A percentile compares a stretch with the other conserved stretches of the same genome.
phyloP scores from a whole-genome alignment of 2,888 invertebrate species.

The Heliconius cydno region DNA sequence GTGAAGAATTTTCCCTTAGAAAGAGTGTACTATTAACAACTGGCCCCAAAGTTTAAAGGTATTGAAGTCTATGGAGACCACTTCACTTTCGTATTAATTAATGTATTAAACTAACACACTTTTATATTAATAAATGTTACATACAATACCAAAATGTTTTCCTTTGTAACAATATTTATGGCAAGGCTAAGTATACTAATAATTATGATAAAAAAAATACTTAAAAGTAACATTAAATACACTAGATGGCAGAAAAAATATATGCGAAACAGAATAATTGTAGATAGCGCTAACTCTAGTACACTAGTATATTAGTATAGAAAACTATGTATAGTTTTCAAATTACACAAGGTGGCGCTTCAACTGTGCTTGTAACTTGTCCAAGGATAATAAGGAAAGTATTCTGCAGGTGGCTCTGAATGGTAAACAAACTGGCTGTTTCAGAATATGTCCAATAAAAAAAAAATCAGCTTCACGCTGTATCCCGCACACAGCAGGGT shows the following conservation, averaged over 20 bases:
- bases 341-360: neutral
- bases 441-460: neutral
- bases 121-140: too few species aligned
- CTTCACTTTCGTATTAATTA: too few species aligned
- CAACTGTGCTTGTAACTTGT: neutral
- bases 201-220: neutral
- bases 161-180: too few species aligned
- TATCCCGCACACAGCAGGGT: too few species aligned
- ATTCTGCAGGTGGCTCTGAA: neutral
- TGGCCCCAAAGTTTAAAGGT: too few species aligned
- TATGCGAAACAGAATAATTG: neutral
- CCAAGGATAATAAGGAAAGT: neutral
- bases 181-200: neutral
- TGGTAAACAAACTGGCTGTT: neutral
- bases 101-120: too few species aligned
- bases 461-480: too few species aligned
- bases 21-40: too few species aligned
- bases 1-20: too few species aligned
- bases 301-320: neutral
- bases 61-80: too few species aligned
- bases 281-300: neutral
- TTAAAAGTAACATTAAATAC: neutral
- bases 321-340: neutral
- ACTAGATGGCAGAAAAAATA: neutral
- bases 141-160: too few species aligned